These are phyloP conservation scores for Amblyopsis hoosieri DNA, from an alignment of 2,797 vertebrate species.

Conservation along the genomic window DNA sequence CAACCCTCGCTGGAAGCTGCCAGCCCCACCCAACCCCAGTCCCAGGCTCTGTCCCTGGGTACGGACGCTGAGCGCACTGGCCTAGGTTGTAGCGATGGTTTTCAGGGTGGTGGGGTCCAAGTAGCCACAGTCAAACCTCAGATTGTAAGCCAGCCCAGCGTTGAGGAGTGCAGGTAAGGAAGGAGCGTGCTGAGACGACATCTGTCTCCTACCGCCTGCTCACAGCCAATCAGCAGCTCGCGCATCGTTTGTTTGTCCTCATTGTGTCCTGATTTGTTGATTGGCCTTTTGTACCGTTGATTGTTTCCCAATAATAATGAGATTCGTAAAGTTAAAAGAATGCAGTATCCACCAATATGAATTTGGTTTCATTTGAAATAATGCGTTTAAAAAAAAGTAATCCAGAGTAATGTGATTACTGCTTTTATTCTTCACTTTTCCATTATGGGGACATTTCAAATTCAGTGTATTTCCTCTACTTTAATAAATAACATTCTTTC, in stretches of 20 bases:
- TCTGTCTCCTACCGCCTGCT: constrained; percentile 52
- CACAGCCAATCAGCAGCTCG: constrained; percentile 67
- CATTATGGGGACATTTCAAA: constrained; percentile 32
- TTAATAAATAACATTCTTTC: not conserved
- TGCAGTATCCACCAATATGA: constrained; percentile 17
- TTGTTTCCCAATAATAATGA: not conserved
- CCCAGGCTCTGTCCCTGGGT: constrained; percentile 55
- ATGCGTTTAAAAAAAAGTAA: constrained; percentile 22
- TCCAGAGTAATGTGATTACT: constrained; percentile 36
- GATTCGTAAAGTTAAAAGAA: constrained; percentile 15
- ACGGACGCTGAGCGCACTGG: constrained; percentile 62
- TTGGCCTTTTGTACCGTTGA: constrained; percentile 26
- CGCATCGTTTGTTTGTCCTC: constrained; percentile 23
- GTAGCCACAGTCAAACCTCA: constrained; percentile 63
- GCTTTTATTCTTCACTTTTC: constrained; percentile 19
- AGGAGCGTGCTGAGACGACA: constrained; percentile 56
- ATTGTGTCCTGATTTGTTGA: constrained; percentile 47
- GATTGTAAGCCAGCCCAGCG: constrained; percentile 67
- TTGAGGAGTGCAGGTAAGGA: constrained; percentile 76
- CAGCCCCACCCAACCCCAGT: constrained; percentile 52
- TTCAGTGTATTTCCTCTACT: constrained; percentile 12
- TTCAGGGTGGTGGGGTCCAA: constrained; percentile 62
- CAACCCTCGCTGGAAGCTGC: constrained; percentile 86
- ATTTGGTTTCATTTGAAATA: constrained; percentile 33
- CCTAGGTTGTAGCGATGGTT: constrained; percentile 38